Percentiles rank a stretch among this genome's conserved stretches.
Conservation (phyloP, 1,140 invertebrate species). For the Eubasilissa regina region DNA sequence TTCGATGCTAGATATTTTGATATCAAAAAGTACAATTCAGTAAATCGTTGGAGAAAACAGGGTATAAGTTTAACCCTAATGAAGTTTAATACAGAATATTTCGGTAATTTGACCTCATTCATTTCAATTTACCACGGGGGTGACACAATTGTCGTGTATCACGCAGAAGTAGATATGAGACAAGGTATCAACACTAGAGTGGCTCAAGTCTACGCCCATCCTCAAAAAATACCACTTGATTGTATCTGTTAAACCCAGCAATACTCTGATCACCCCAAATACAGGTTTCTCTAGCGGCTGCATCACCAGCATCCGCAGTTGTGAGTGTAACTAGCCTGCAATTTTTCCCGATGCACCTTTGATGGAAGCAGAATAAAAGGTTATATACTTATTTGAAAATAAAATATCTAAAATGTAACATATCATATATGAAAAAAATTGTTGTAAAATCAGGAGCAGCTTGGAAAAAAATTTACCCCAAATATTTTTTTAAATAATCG, state of each 20-base stretch:
- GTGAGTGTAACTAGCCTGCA: no score
- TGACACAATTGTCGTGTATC: conserved; percentile 82
- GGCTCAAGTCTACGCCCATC: no score
- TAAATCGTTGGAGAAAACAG: conserved; percentile 85
- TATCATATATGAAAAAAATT: no score
- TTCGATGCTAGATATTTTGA: conserved; percentile 74
- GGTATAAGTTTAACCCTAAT: conserved; percentile 80
- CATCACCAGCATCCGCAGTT: no score
- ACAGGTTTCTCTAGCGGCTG: conserved; percentile 78
- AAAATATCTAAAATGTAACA: no score
- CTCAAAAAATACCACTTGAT: conserved; percentile 80
- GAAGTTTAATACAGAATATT: conserved; percentile 76
- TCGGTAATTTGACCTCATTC: conserved; percentile 76
- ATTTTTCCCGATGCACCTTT: no score
- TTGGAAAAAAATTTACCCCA: no score
- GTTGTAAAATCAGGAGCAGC: no score
- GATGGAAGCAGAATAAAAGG: no score
- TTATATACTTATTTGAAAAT: no score
- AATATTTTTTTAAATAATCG: no score
- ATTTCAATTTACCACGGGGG: conserved; percentile 83
- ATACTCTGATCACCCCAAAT: conserved; percentile 77
- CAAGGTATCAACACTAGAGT: no score
- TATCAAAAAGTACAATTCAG: conserved; percentile 77
- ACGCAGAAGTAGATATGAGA: conserved; percentile 89
- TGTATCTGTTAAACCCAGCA: conserved; percentile 79